Evolutionary conservation across 1,140 invertebrate genomes (phyloP).

Genomic region (Bombus soroeensis): DNA sequence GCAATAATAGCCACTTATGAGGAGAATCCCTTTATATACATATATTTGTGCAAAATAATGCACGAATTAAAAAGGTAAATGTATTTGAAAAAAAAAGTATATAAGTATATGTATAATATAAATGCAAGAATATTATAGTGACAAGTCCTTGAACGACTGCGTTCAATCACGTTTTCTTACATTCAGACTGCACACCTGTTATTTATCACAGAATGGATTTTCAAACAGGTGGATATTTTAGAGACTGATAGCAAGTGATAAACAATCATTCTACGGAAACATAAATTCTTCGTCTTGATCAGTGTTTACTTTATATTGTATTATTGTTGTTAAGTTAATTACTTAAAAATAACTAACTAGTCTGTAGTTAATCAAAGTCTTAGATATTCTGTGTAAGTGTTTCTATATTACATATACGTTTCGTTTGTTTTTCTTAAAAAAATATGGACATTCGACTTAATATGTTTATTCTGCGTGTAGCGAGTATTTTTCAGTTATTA

Average conservation of each 20-base stretch:
- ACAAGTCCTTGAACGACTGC: background rate
- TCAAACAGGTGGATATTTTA: constrained; percentile 9
- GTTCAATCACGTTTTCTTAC: background rate
- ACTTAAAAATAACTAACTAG: no score
- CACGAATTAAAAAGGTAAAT: background rate
- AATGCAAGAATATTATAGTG: background rate
- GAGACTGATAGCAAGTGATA: constrained; percentile 29
- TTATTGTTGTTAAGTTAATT: no score
- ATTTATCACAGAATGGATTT: constrained; percentile 12
- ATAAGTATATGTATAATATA: no score
- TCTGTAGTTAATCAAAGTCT: background rate
- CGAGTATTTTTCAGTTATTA: background rate
- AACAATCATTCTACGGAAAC: background rate
- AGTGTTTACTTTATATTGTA: no score
- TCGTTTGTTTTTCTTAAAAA: no score
- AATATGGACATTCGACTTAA: no score
- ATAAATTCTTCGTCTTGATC: background rate
- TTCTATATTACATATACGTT: background rate
- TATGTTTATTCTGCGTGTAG: background rate
- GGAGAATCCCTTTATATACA: no score
- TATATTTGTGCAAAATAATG: background rate
- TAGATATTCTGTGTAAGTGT: background rate
- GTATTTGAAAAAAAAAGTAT: background rate
- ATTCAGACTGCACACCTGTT: constrained; percentile 26
- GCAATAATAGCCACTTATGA: background rate